phyloP scores from a whole-genome alignment of 2,797 vertebrate genomes.

The Enteromius treurensis region DNA sequence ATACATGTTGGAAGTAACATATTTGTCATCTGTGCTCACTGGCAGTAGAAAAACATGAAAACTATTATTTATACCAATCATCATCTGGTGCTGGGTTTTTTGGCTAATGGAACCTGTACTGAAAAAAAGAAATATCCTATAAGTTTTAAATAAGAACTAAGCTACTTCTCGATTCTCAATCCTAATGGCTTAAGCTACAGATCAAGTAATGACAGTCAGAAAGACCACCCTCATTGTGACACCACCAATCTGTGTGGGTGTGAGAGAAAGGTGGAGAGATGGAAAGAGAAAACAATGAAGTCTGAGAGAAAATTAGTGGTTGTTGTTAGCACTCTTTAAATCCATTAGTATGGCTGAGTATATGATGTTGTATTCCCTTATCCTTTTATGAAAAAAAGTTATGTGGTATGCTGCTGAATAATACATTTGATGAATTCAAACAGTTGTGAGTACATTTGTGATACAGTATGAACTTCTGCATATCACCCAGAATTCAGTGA shows the following conservation, averaged over 20 bases:
- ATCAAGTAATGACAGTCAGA: background rate
- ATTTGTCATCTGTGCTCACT: background rate
- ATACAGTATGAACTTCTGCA: background rate
- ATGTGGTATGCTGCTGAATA: background rate
- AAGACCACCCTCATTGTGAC: constrained; percentile 37
- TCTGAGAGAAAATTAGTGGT: background rate
- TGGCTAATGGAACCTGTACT: background rate
- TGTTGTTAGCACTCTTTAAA: constrained; percentile 13
- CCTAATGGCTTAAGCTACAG: background rate
- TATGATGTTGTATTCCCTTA: background rate
- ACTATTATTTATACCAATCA: background rate
- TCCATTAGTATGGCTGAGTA: background rate
- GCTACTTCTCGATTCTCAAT: background rate
- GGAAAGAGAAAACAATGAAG: constrained; percentile 22
- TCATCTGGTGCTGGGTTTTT: background rate
- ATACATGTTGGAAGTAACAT: background rate
- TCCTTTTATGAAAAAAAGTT: background rate
- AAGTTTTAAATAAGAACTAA: background rate
- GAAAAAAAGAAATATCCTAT: background rate
- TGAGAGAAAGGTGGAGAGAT: constrained; percentile 13
- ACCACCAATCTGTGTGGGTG: constrained; percentile 11
- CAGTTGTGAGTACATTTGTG: background rate
- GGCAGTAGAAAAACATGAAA: background rate
- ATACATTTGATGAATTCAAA: background rate
- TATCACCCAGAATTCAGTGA: background rate